A percentile compares a stretch with the other conserved stretches of the same genome.
Conservation (phyloP, 2,797 vertebrate genomes). For the Clarias laeviceps region DNA sequence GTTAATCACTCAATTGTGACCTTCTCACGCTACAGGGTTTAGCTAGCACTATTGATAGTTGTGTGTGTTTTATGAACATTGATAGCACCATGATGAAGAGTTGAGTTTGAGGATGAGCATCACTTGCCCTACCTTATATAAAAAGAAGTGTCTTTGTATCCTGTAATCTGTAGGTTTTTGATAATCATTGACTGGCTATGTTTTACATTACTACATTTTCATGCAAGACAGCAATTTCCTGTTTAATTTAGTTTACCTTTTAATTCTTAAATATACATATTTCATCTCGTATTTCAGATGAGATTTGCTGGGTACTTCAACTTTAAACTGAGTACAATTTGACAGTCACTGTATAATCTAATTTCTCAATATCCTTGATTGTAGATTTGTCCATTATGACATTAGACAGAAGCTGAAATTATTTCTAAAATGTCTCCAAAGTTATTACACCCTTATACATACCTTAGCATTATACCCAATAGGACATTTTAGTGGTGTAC, state of each 20-base stretch:
- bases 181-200: not conserved
- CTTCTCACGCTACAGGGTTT: not conserved
- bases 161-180: not conserved
- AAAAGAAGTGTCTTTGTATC: not conserved
- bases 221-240: not conserved
- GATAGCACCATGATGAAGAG: not conserved
- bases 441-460: not conserved
- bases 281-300: too few relatives aligned
- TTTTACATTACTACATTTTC: not conserved
- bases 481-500: not conserved
- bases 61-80: not conserved
- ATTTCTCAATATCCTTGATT: too few relatives aligned
- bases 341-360: not conserved
- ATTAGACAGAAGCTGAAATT: not conserved
- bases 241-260: not conserved
- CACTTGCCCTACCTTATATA: not conserved
- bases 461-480: not conserved
- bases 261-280: not conserved
- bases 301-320: not conserved
- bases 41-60: not conserved
- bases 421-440: not conserved
- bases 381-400: too few relatives aligned
- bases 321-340: not conserved
- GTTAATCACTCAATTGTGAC: not conserved
- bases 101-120: not conserved